Base-by-base conservation (phyloP, 2,888 invertebrate species). In the Rhaphigaster nebulosa region DNA sequence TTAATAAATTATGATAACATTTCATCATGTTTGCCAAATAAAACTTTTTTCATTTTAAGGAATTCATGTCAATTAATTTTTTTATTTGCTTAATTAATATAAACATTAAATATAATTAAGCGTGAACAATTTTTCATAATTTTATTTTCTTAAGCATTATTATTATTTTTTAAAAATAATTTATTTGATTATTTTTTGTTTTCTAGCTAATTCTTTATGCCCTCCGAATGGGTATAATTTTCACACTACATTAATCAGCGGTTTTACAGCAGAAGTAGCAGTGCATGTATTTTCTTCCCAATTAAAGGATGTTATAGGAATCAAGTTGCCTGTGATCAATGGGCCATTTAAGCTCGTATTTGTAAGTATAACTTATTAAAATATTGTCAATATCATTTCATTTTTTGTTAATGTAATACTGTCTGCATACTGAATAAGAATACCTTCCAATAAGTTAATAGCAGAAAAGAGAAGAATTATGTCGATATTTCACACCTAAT, bases 221-320 rank as follows among this genome's bases (percentile, higher is more conserved):
- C 45, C 92, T 92, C 84, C 92, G 92, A 41, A 94, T 98, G 91
- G 98, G 98, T 1, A 95, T 96, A 1, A 95, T 98, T 23, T 96
- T 97, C 1, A 96, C 96, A 0, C 94, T 93, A 96, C 97, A 1
- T 94, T 98, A 92, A 97, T 98, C 41, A 97, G 97, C 91, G 98
- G 98, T 1, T 97, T 98, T 94, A 98, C 98, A 1, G 97, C 97
- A 0, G 98, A 97, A 0, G 97, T 98, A 6, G 97, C 98, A 0
- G 95, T 97, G 92, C 97, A 98, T 93, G 98, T 98, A 26, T 95
- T 97, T 87, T 95, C 96, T 0, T 97, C 97, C 0, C 98, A 98
- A 94, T 92, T 94, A 56, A 94, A 93, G 92, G 96, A 96, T 93
- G 94, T 97, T 1, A 94, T 97, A 91, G 97, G 97, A 0, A 93